phyloP scores from a whole-genome alignment of 2,888 invertebrate species.

The Lasioglossum villosulum region DNA sequence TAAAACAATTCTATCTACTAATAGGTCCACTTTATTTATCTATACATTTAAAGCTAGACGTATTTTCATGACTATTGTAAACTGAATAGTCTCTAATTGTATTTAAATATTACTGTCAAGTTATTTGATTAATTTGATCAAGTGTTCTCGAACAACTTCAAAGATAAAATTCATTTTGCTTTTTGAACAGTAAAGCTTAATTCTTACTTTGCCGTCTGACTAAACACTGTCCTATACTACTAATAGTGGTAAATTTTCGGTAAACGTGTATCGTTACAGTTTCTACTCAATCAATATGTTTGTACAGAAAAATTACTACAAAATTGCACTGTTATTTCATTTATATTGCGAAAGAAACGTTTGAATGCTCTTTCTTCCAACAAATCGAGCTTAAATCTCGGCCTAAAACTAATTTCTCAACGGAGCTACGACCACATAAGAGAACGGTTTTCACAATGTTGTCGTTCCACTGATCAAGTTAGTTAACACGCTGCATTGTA shows the following conservation, averaged over 20 bases:
- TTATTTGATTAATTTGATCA: too few relatives aligned
- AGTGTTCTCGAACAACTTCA: background rate
- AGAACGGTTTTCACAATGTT: background rate
- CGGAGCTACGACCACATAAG: too few relatives aligned
- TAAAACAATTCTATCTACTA: background rate
- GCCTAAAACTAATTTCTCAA: background rate
- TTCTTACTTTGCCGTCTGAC: background rate
- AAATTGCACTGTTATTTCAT: background rate
- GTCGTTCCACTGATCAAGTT: background rate
- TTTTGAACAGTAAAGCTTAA: background rate
- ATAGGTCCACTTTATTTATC: background rate
- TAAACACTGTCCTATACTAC: background rate
- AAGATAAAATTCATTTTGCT: background rate
- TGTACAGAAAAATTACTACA: background rate
- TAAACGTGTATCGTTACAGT: background rate
- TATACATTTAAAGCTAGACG: background rate
- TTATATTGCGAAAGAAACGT: background rate
- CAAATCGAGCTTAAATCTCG: background rate
- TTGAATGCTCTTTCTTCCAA: background rate
- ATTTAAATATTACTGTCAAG: background rate
- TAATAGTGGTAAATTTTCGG: background rate
- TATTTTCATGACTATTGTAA: background rate
- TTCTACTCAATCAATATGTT: background rate
- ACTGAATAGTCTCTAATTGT: background rate
- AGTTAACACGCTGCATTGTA: background rate